A percentile compares a stretch with the other conserved stretches of the same genome.
Evolutionary conservation across 2,797 vertebrate genomes (phyloP).

Genomic region (Acanthis flammea): DNA sequence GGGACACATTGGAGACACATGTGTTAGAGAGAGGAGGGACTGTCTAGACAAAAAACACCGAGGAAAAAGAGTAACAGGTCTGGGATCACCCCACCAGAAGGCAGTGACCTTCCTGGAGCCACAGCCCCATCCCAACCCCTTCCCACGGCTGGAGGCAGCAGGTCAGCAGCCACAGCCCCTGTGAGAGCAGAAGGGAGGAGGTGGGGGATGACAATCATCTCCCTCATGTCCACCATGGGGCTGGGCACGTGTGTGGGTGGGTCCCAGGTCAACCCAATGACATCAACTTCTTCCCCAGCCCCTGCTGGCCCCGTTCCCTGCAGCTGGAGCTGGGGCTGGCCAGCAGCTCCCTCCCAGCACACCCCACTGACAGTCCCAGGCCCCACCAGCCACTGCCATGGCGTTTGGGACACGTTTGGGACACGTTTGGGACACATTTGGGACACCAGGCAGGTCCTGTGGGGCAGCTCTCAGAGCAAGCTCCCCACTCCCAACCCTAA

Average conservation of each 20-base stretch:
- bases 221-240: neutral
- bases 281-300: constrained; percentile 38
- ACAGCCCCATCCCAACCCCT: neutral
- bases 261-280: constrained; percentile 51
- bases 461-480: neutral
- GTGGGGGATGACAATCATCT: neutral
- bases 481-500: neutral
- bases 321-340: constrained; percentile 31
- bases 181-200: neutral
- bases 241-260: constrained; percentile 21
- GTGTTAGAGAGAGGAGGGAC: neutral
- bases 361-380: neutral
- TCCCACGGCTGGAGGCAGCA: neutral
- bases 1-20: rapidly evolving
- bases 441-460: neutral
- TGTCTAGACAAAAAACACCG: neutral
- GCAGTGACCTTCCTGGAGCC: neutral
- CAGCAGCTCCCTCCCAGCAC: neutral
- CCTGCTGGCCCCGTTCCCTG: neutral
- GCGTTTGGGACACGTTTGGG: rapidly evolving
- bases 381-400: neutral
- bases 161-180: neutral
- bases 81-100: neutral
- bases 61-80: neutral
- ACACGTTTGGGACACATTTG: neutral